These are phyloP conservation scores for Cenopis cana DNA, from an alignment of 2,888 invertebrate species.

Conservation along the genomic window DNA sequence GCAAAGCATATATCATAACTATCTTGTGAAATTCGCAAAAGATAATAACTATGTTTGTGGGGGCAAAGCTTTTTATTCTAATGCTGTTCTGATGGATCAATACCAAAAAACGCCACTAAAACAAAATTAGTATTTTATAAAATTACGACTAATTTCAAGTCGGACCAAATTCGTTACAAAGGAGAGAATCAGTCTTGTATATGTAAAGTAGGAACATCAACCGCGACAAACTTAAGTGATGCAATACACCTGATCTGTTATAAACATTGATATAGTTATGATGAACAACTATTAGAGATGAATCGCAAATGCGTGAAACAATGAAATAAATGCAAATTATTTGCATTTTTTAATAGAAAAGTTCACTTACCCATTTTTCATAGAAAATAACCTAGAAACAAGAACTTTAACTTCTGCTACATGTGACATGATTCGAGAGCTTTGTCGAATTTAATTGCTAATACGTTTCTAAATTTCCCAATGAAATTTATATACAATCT, in stretches of 20 bases:
- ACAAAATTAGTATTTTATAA: no score
- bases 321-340: neutral
- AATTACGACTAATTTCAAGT: neutral
- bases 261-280: neutral
- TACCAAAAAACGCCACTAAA: no score
- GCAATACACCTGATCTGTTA: slow-evolving; percentile 19
- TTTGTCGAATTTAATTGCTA: slow-evolving; percentile 7
- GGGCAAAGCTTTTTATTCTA: neutral
- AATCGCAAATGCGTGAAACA: neutral
- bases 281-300: neutral
- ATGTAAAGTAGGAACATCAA: neutral
- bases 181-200: neutral
- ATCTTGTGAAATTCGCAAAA: neutral
- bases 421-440: slow-evolving; percentile 70
- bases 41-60: neutral
- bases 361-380: slow-evolving; percentile 76
- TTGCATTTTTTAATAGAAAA: neutral
- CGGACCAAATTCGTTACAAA: neutral
- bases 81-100: no score
- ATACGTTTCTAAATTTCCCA: neutral
- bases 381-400: slow-evolving; percentile 78
- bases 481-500: neutral
- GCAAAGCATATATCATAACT: neutral
- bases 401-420: slow-evolving; percentile 76
- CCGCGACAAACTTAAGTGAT: slow-evolving; percentile 22